Evolutionary conservation across 2,888 invertebrate species (phyloP), one percentile per base, ranked within the genome.

Genomic region (Meiosimyza platycephala): DNA sequence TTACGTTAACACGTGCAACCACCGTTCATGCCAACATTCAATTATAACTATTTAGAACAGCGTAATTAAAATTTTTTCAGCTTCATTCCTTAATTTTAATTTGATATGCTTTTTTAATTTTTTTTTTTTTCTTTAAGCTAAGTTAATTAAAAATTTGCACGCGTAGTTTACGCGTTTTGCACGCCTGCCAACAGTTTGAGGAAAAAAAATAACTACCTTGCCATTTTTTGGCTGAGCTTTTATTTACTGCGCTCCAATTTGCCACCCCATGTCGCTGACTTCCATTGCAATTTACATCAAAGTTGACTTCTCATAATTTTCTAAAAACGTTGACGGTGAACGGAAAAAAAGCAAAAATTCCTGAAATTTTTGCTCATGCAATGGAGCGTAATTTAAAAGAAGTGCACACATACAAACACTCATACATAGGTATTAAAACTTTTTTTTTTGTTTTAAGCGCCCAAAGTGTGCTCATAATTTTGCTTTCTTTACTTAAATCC

Each of bases 81-180:
- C 40, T 40, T 9, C 6, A 9, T 40, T 40, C 9, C 40, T 40
- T 40, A 40, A 40, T 40, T 40, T 40, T 40, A 40, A 40, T 40
- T 40, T 40, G 5, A 40, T 9, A 9, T 33, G 33, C 16, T 40
- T 54, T 48, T 28, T 60, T 9, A n/a, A 33, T 33, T 28, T 22
- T 15, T 40, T 66, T 52, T 22, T n/a, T 4, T 40, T 9, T 7
- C 6, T 7, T 1, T 40, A n/a, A 33, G 76, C 76, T 76, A 67
- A 62, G 71, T 76, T 78, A 76, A 78, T 77, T 77, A 77, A 77
- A 76, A 76, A 72, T 72, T 55, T 72, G 65, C 63, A 55, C 67
- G 65, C 55, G 33, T 16, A 57, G 48, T 59, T 68, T 48, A n/a
- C n/a, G 15, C 15, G 16, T 66, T 66, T 66, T 18, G 16, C n/a